Evolutionary conservation across 2,113 vertebrate species (phyloP).

Genomic region (Perca flavescens): DNA sequence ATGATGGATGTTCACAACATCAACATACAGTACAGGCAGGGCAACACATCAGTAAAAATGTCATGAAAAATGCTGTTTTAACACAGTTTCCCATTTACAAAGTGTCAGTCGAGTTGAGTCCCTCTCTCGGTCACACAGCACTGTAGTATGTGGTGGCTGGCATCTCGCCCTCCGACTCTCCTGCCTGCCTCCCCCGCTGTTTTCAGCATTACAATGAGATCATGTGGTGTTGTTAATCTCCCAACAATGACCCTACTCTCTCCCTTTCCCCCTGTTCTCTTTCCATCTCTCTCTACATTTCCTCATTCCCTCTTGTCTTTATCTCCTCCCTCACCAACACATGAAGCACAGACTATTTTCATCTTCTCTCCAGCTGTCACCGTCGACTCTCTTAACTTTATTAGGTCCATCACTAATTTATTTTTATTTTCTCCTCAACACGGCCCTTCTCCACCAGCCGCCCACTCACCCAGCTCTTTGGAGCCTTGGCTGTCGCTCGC

Average conservation of each 20-base stretch:
- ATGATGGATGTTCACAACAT: background rate
- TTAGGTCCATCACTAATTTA: conserved; percentile 24
- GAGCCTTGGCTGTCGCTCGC: conserved; percentile 91
- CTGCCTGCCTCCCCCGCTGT: conserved; percentile 83
- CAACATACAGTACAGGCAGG: background rate
- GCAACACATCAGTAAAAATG: background rate
- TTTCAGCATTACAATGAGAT: conserved; percentile 88
- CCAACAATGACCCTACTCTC: conserved; percentile 87
- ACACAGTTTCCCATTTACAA: conserved; percentile 48
- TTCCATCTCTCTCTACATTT: conserved; percentile 57
- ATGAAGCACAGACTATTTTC: conserved; percentile 36
- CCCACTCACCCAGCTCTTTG: conserved; percentile 88
- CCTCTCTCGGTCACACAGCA: conserved; percentile 71
- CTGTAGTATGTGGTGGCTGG: conserved; percentile 82
- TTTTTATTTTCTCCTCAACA: conserved; percentile 10
- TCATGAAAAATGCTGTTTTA: conserved; percentile 32
- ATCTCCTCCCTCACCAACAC: conserved; percentile 56
- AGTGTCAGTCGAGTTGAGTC: conserved; percentile 58
- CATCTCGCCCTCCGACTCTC: conserved; percentile 81
- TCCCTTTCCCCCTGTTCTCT: conserved; percentile 70
- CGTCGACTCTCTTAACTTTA: conserved; percentile 34
- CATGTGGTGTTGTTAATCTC: conserved; percentile 91
- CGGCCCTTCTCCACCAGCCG: background rate
- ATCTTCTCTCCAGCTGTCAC: conserved; percentile 32
- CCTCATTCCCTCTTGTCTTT: conserved; percentile 69